Percentiles rank a stretch among this genome's conserved stretches.
Evolutionary conservation across 2,888 invertebrate species (phyloP).

Genomic region (Crocallis elinguaria): DNA sequence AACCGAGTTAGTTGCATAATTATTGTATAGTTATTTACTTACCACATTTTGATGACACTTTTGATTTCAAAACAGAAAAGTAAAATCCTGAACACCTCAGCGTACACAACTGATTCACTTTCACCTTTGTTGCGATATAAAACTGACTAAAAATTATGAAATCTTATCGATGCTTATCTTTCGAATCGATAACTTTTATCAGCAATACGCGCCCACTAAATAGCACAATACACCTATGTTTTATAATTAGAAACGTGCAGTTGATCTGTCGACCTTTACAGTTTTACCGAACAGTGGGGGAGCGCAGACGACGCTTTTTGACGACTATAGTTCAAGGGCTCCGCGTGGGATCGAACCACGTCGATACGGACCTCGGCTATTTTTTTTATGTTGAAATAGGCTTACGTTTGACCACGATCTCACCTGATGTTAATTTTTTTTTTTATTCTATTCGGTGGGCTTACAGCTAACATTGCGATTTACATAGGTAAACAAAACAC

Average conservation of each 20-base stretch:
- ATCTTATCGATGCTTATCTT: slow-evolving; percentile 45
- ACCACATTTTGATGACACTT: slow-evolving; percentile 49
- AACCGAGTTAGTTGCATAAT: too few species aligned
- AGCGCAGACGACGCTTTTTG: too few species aligned
- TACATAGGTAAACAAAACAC: too few species aligned
- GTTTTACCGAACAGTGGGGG: too few species aligned
- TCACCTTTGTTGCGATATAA: slow-evolving; percentile 38
- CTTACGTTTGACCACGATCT: too few species aligned
- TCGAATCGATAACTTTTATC: slow-evolving; percentile 44
- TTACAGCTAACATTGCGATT: too few species aligned
- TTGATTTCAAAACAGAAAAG: slow-evolving; percentile 27
- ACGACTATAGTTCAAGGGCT: too few species aligned
- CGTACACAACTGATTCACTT: slow-evolving; percentile 38
- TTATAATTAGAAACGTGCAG: not conserved
- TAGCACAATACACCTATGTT: not conserved
- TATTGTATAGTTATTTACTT: slow-evolving; percentile 30
- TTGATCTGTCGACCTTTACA: too few species aligned
- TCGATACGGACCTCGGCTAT: too few species aligned
- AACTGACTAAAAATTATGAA: slow-evolving; percentile 41
- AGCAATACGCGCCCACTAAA: slow-evolving; percentile 5
- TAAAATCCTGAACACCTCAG: slow-evolving; percentile 29
- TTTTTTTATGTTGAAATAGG: not conserved
- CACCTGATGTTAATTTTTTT: too few species aligned
- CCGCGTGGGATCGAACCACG: too few species aligned
- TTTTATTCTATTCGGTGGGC: too few species aligned